Evolutionary conservation across 2,888 invertebrate genomes (phyloP).

Genomic region (Luffia ferchaultella): DNA sequence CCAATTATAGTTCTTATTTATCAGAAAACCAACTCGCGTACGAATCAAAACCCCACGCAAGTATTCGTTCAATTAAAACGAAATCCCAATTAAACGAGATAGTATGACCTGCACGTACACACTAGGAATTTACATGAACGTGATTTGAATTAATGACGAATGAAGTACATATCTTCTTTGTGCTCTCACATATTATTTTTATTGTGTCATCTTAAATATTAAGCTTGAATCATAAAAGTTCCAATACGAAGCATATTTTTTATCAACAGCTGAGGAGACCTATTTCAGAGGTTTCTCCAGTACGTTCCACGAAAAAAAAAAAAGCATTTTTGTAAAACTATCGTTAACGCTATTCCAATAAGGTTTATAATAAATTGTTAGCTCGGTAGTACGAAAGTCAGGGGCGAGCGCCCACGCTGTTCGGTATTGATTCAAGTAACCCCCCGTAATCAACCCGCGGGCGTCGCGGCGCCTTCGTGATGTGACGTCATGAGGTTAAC

Average conservation of each 20-base stretch:
- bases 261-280: neutral
- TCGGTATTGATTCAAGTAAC: neutral
- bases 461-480: neutral
- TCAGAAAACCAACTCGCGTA: neutral
- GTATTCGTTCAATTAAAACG: neutral
- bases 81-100: neutral
- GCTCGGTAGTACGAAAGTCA: neutral
- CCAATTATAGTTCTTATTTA: neutral
- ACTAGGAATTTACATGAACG: neutral
- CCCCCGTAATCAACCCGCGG: neutral
- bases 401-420: neutral
- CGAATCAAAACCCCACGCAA: neutral
- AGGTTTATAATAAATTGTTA: neutral
- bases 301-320: neutral
- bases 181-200: neutral
- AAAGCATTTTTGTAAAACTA: neutral
- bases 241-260: neutral
- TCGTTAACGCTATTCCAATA: neutral
- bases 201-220: neutral
- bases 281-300: neutral
- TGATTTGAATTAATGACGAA: neutral
- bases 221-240: neutral
- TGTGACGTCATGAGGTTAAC: neutral
- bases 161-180: neutral
- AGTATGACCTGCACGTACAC: neutral